Percentiles rank a stretch among this genome's conserved stretches.
Conservation (phyloP, 2,888 invertebrate genomes). For the Thumatha senex region DNA sequence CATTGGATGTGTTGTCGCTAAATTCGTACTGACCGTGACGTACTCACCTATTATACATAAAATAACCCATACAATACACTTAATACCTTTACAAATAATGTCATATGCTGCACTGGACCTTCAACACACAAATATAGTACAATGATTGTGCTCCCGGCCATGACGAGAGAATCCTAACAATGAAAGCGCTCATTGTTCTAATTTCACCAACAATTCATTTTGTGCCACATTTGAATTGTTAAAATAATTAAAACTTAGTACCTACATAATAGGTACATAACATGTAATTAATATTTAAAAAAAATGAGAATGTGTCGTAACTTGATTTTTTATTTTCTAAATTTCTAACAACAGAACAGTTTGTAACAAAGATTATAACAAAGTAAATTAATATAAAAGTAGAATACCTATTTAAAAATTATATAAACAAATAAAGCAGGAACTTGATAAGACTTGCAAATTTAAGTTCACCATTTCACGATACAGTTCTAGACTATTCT, state of each 20-base stretch:
- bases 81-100: constrained; percentile 12
- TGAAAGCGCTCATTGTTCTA: constrained; percentile 67
- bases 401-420: not conserved
- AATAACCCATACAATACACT: not conserved
- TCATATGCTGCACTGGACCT: constrained; percentile 32
- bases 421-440: constrained; percentile 7
- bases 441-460: constrained; percentile 15
- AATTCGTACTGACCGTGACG: constrained; percentile 16
- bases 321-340: constrained; percentile 6
- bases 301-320: not conserved
- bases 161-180: constrained; percentile 69
- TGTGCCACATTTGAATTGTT: constrained; percentile 6
- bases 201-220: constrained; percentile 49
- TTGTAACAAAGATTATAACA: not conserved
- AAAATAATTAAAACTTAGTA: constrained; percentile 5
- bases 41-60: not conserved
- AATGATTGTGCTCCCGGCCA: constrained; percentile 72
- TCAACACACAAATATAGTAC: constrained; percentile 66
- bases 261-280: not conserved
- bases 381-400: not conserved
- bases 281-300: not conserved
- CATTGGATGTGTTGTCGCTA: constrained; percentile 44
- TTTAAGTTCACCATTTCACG: constrained; percentile 19
- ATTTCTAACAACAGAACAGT: not conserved
- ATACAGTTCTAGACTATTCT: constrained; percentile 5